Conservation (phyloP, 2,797 vertebrate species). For the Scolopax rusticola region DNA sequence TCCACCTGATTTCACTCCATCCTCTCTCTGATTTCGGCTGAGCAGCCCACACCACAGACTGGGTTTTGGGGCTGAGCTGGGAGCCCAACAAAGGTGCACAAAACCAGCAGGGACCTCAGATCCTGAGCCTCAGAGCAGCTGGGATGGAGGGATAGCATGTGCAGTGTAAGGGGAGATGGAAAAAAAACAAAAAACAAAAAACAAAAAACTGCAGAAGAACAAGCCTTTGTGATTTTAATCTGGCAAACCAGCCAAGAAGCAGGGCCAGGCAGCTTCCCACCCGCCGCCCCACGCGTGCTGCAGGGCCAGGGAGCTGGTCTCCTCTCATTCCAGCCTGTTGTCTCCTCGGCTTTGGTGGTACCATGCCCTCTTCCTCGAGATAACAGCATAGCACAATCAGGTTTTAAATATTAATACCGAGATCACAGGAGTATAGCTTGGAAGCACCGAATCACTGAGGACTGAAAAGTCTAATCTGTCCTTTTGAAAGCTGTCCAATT, state of each 20-base stretch:
- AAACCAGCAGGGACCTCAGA: background rate
- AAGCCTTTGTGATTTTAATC: background rate
- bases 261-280: rapidly evolving
- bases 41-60: background rate
- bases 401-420: constrained; percentile 51
- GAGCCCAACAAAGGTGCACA: background rate
- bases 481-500: constrained; percentile 71
- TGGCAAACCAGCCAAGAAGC: background rate
- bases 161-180: background rate
- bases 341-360: background rate
- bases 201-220: background rate
- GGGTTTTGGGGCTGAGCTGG: background rate
- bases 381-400: background rate
- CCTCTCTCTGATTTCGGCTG: background rate
- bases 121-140: background rate
- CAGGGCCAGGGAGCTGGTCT: background rate
- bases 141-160: background rate
- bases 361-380: constrained; percentile 14
- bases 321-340: background rate
- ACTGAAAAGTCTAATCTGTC: constrained; percentile 59
- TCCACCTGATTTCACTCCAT: background rate
- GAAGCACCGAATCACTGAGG: constrained; percentile 36
- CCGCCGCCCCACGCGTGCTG: background rate
- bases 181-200: background rate
- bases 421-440: constrained; percentile 41